Percentiles rank a stretch among this genome's conserved stretches.
Evolutionary conservation across 2,797 vertebrate genomes (phyloP).

Genomic region (Masticophis lateralis): DNA sequence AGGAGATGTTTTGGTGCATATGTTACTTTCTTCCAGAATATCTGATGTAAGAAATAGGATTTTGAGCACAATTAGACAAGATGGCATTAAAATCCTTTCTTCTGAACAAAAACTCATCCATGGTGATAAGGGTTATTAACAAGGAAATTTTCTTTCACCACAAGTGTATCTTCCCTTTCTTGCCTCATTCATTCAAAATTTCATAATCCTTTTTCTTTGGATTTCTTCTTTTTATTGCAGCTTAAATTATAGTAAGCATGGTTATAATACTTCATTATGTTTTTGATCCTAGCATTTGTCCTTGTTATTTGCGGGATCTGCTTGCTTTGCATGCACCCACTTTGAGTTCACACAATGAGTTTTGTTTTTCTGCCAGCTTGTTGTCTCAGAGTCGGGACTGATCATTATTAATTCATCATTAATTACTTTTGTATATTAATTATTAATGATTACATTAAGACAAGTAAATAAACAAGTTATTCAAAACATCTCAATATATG

Average conservation of each 20-base stretch:
- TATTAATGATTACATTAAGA: neutral
- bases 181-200: neutral
- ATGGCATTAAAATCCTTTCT: neutral
- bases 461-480: neutral
- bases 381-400: neutral
- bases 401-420: neutral
- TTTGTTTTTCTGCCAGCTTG: neutral
- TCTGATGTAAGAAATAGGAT: neutral
- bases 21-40: neutral
- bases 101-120: neutral
- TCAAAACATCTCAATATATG: neutral
- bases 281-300: neutral
- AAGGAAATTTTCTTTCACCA: neutral
- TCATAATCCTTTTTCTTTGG: neutral
- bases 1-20: neutral
- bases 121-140: neutral
- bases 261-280: neutral
- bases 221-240: neutral
- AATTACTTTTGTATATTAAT: neutral
- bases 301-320: neutral
- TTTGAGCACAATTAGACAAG: neutral
- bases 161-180: neutral
- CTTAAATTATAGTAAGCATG: neutral
- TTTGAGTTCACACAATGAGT: neutral
- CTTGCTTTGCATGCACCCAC: neutral